phyloP scores from a whole-genome alignment of 2,113 vertebrate species.

The Brienomyrus brachyistius region DNA sequence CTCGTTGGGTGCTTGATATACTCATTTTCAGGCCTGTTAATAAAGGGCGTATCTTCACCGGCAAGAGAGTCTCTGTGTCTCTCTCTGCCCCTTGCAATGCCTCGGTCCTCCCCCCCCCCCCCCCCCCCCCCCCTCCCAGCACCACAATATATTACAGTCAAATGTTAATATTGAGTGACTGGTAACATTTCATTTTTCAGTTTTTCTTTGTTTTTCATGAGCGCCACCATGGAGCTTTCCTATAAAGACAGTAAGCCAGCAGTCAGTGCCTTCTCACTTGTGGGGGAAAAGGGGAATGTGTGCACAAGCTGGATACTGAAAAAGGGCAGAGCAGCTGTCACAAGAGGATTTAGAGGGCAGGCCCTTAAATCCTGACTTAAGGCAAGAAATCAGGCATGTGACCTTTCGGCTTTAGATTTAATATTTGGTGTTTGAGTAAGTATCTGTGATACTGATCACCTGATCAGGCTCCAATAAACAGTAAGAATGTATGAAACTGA shows the following conservation, averaged over 20 bases:
- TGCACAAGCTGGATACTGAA: not conserved
- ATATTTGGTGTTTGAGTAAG: not conserved
- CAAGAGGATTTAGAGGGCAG: not conserved
- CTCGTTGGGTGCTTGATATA: too few species aligned
- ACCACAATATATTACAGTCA: too few species aligned
- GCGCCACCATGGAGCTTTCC: not conserved
- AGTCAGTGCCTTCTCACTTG: too few species aligned
- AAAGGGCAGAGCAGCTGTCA: not conserved
- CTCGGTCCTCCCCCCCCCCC: too few species aligned
- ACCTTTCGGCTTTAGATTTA: not conserved
- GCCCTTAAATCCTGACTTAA: not conserved
- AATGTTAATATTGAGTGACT: too few species aligned
- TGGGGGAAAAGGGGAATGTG: not conserved
- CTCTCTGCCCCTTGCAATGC: too few species aligned
- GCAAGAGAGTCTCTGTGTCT: too few species aligned
- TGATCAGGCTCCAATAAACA: not conserved
- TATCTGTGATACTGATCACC: not conserved
- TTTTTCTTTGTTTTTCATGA: not conserved
- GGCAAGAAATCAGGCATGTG: not conserved
- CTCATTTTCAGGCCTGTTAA: too few species aligned
- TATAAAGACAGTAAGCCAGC: not conserved
- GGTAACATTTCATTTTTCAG: too few species aligned
- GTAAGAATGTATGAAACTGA: not conserved
- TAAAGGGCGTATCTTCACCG: too few species aligned
- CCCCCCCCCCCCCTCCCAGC: too few species aligned